Evolutionary conservation across 2,113 vertebrate genomes (phyloP).

Genomic region (Hipposideros armiger): DNA sequence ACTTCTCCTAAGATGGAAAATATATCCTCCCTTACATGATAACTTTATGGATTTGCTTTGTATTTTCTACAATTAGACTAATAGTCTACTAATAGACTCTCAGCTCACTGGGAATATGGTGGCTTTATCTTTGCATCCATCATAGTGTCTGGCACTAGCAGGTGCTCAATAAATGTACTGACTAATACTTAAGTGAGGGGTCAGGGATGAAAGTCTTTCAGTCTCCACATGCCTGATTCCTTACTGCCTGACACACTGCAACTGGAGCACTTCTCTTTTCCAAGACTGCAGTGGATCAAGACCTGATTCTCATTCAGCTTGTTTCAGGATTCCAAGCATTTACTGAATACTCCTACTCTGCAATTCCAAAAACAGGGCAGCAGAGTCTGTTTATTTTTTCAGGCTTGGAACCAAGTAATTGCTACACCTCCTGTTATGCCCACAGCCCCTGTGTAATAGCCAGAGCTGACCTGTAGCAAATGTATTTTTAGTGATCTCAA

Average conservation of each 20-base stretch:
- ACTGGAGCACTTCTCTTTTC: conserved; percentile 28
- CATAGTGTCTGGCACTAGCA: neutral
- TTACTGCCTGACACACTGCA: neutral
- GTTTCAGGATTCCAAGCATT: neutral
- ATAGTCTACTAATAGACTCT: neutral
- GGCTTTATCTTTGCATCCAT: neutral
- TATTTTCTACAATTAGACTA: neutral
- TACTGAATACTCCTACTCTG: neutral
- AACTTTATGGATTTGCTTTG: neutral
- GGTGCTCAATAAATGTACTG: neutral
- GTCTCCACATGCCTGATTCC: neutral
- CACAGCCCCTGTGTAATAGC: neutral
- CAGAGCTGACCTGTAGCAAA: conserved; percentile 10
- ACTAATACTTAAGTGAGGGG: neutral
- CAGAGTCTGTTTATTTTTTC: conserved; percentile 32
- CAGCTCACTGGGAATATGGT: neutral
- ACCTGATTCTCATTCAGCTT: neutral
- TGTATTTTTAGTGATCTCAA: conserved; percentile 60
- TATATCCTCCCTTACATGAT: neutral
- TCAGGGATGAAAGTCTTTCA: neutral
- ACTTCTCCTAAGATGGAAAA: conserved; percentile 17
- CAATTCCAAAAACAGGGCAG: neutral
- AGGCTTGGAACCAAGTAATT: conserved; percentile 30
- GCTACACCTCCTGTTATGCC: neutral
- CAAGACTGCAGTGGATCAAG: neutral